Conservation (phyloP, 64 coral and sea anemone genomes). For the Actinia equina region DNA sequence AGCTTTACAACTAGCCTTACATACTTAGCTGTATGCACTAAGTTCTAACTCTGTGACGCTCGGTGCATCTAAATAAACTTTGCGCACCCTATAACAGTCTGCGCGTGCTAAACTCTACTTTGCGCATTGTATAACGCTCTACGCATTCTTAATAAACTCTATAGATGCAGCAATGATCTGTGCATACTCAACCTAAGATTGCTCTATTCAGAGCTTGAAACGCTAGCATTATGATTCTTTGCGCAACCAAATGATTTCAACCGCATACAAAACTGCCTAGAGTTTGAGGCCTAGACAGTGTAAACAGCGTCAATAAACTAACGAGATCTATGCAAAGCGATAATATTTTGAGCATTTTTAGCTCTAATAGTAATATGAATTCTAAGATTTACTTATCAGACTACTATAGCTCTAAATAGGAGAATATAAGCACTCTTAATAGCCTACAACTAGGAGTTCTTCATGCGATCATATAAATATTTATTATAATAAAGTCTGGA, state of each 20-base stretch:
- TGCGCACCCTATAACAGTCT: neutral
- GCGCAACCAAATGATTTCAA: neutral
- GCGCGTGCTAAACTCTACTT: neutral
- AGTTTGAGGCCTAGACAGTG: neutral
- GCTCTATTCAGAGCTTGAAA: too few species aligned
- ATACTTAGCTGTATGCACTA: too few species aligned
- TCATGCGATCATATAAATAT: constrained; percentile 1
- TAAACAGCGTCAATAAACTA: neutral
- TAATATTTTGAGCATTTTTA: neutral
- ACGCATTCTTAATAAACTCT: too few species aligned
- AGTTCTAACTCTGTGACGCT: neutral
- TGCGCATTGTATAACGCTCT: too few species aligned
- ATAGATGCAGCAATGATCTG: too few species aligned
- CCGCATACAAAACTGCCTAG: neutral
- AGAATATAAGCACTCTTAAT: neutral
- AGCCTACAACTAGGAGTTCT: neutral
- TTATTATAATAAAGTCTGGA: constrained; percentile 9
- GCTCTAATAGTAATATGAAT: neutral
- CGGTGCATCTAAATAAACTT: neutral
- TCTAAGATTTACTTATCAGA: neutral
- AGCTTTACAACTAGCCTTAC: too few species aligned
- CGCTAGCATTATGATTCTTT: too few species aligned
- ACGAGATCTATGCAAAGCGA: neutral
- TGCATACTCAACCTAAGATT: too few species aligned
- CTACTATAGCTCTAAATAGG: neutral